Evolutionary conservation across 2,888 invertebrate species (phyloP).

Genomic region (Caenorhabditis imperialis): DNA sequence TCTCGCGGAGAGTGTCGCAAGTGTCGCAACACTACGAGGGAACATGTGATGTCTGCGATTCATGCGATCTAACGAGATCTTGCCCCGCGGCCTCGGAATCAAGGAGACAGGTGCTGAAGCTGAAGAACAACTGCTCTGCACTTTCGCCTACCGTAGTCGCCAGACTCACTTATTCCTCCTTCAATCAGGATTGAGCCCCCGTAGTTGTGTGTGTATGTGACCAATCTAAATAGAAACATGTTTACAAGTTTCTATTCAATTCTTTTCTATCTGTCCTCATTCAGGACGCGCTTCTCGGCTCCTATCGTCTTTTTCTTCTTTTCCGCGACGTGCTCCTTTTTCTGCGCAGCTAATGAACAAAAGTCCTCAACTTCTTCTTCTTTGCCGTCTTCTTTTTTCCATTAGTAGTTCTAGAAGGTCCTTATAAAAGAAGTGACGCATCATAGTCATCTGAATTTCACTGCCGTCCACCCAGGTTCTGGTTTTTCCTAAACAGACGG

Average conservation of each 20-base stretch:
- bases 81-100: conserved; percentile 34
- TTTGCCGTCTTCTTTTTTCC: too few species aligned
- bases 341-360: conserved; percentile 43
- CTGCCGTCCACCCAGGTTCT: too few species aligned
- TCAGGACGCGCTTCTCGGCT: conserved; percentile 32
- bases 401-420: too few species aligned
- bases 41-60: conserved; percentile 52
- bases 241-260: conserved; percentile 52
- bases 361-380: conserved; percentile 26
- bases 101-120: conserved; percentile 25
- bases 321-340: conserved; percentile 23
- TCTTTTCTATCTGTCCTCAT: conserved; percentile 48
- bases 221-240: conserved; percentile 52
- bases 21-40: conserved; percentile 43
- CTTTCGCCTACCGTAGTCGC: conserved; percentile 13
- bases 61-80: conserved; percentile 2
- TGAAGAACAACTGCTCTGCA: conserved; percentile 38
- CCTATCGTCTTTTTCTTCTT: conserved; percentile 13
- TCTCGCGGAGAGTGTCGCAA: too few species aligned
- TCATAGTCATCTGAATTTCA: too few species aligned
- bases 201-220: conserved; percentile 1
- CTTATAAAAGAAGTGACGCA: too few species aligned
- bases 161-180: not conserved
- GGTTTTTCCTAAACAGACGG: conserved; percentile 7
- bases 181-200: conserved; percentile 32